Percentiles rank a stretch among this genome's conserved stretches.
Evolutionary conservation across 2,888 invertebrate genomes (phyloP).

Genomic region (Lacanobia wlatinum): DNA sequence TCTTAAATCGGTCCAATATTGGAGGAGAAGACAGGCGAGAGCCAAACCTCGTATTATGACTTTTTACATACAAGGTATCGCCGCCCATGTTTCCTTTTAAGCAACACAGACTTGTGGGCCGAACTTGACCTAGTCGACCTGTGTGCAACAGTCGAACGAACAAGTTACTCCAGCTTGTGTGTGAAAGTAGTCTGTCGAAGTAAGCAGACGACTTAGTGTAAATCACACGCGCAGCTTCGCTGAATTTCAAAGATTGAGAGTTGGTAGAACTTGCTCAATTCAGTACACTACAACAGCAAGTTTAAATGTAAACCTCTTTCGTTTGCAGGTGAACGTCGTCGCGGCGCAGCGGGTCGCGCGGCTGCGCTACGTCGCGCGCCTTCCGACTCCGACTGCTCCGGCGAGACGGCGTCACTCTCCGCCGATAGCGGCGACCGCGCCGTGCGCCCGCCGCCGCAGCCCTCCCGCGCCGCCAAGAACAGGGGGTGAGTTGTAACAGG

Average conservation of each 20-base stretch:
- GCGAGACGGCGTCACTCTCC: conserved; percentile 88
- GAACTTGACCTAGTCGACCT: no score
- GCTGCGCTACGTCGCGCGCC: conserved; percentile 84
- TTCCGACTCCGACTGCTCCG: conserved; percentile 89
- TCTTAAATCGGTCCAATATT: no score
- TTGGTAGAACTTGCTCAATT: no score
- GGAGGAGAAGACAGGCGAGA: no score
- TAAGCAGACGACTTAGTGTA: no score
- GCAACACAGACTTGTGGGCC: not conserved
- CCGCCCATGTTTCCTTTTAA: no score
- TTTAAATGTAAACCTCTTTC: not conserved
- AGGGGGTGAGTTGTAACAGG: conserved; percentile 73
- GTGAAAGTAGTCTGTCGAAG: no score
- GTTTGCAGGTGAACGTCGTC: conserved; percentile 82
- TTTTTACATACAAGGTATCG: no score
- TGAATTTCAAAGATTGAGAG: not conserved
- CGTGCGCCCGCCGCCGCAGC: conserved; percentile 78
- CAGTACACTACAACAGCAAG: not conserved
- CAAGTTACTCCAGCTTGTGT: no score
- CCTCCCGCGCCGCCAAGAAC: conserved; percentile 78
- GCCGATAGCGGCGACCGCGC: conserved; percentile 88
- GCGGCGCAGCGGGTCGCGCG: conserved; percentile 86
- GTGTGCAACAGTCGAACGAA: no score
- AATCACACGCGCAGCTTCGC: not conserved
- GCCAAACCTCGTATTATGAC: no score